Base-by-base conservation (phyloP, 1,140 invertebrate species). In the Caerostris darwini region DNA sequence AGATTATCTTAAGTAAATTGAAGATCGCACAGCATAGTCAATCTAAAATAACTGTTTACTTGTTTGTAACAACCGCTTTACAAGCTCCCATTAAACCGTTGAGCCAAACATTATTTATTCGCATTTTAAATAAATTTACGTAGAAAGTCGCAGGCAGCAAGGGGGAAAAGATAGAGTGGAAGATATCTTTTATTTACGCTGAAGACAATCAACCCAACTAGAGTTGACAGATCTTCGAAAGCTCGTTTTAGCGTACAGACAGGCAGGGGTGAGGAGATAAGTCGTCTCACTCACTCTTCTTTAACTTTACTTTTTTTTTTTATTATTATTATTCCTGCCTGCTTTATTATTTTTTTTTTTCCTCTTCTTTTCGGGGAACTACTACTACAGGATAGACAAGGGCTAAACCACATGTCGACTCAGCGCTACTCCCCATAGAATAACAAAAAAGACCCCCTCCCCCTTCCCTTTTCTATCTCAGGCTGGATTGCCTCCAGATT, bases 351-450 rank as follows among this genome's bases (percentile, higher is more conserved):
- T 64, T 64, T 64, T 14, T 64, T 34, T 71, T 64, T 34, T 71
- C 69, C 50, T 34, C 34, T 59, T 86, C 19, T 86, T 86, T 86
- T 58, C 10, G 34, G 53, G 59, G 59, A 57, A 34, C 10, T 58
- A 57, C 77, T 19, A 34, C 10, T 58, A 57, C 77, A 34, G 64
- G 53, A 61, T 81, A 87, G 92, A 93, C 92, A 93, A 93, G 92
- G 92, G 85, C 92, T 93, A 87, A 93, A 93, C 92, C 92, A 93
- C 92, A 93, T 93, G 92, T 93, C 92, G 92, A 93, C 83, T 93
- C 92, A 93, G 50, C 67, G 59, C 2, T 34, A 8, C 81, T 86
- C 81, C 91, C 91, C 64, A 71, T 93, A 87, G 91, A 93, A 93
- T 93, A 93, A 93, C 92, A 93, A 86, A 87, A 93, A 86, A 69